Evolutionary conservation across 2,797 vertebrate species (phyloP).

Genomic region (Clarias pachynema): DNA sequence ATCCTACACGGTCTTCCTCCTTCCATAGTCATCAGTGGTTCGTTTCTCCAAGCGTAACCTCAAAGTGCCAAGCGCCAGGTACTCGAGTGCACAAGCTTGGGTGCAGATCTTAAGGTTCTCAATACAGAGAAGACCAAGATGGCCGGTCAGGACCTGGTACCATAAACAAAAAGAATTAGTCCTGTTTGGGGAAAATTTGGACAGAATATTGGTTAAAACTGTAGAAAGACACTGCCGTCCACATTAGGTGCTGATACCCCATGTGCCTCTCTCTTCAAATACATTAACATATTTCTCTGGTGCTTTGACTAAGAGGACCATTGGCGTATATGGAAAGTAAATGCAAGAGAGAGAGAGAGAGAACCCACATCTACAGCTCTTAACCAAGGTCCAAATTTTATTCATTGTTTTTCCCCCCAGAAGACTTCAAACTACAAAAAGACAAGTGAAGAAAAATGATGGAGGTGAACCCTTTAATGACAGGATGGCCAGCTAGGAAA

Average conservation of each 20-base stretch:
- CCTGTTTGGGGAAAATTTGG: slow-evolving; percentile 1
- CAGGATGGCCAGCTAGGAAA: slow-evolving; percentile 27
- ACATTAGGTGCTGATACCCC: slow-evolving; percentile 35
- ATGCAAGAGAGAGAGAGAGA: slow-evolving; percentile 13
- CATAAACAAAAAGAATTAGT: neutral
- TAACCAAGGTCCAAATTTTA: slow-evolving; percentile 31
- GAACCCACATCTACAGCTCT: slow-evolving; percentile 28
- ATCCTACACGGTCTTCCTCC: slow-evolving; percentile 36
- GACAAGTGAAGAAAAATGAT: slow-evolving; percentile 1
- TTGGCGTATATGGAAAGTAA: slow-evolving; percentile 3
- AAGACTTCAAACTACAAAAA: neutral
- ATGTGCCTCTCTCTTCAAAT: slow-evolving; percentile 32
- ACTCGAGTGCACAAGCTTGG: neutral
- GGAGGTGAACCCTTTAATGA: slow-evolving; percentile 14
- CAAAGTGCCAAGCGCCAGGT: neutral
- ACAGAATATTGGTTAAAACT: neutral
- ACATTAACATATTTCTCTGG: slow-evolving; percentile 28
- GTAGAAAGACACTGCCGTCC: slow-evolving; percentile 13
- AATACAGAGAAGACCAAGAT: neutral
- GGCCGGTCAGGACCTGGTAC: slow-evolving; percentile 12
- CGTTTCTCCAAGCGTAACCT: slow-evolving; percentile 7
- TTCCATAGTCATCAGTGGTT: slow-evolving; percentile 11
- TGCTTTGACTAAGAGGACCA: slow-evolving; percentile 31
- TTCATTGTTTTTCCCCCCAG: neutral
- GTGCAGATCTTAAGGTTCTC: slow-evolving; percentile 11